These are phyloP conservation scores for Chirona hameri DNA, from an alignment of 2,888 invertebrate genomes.

Conservation along the genomic window DNA sequence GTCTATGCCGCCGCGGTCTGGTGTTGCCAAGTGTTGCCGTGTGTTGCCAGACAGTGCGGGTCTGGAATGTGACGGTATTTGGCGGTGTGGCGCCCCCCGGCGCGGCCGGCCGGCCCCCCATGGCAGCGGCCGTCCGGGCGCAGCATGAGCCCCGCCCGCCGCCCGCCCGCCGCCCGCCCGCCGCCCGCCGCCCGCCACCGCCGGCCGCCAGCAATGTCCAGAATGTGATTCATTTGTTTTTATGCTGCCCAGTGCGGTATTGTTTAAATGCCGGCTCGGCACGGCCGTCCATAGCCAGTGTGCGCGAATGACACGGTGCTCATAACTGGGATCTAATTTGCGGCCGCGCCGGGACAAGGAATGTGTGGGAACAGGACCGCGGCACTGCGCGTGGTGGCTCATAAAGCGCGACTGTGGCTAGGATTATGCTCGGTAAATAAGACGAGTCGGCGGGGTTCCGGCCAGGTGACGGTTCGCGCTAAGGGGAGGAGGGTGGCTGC, in stretches of 20 bases:
- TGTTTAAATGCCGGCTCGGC: not conserved
- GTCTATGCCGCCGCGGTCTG: too few species aligned
- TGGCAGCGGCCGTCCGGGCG: not conserved
- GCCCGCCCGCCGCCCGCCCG: not conserved
- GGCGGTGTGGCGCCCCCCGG: not conserved
- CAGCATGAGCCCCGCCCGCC: not conserved
- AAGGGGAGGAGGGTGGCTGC: too few species aligned
- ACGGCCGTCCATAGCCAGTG: not conserved
- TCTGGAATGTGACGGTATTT: not conserved
- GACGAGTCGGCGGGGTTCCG: not conserved
- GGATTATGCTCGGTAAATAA: not conserved
- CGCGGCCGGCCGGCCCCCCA: constrained; percentile 1
- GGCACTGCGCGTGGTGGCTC: not conserved
- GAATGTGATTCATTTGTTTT: constrained; percentile 29
- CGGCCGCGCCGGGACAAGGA: not conserved
- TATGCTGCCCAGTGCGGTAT: constrained; percentile 1
- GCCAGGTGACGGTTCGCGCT: not conserved
- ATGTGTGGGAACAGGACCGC: not conserved
- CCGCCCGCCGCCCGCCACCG: not conserved
- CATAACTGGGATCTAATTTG: constrained; percentile 3
- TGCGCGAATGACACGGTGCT: not conserved
- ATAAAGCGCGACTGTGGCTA: not conserved
- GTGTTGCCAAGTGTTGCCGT: too few species aligned
- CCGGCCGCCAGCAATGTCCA: constrained; percentile 5
- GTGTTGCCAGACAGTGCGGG: too few species aligned